Evolutionary conservation across 1,140 invertebrate genomes (phyloP), one percentile per base, ranked within the genome.

Genomic region (Aphelinus atriplicis): DNA sequence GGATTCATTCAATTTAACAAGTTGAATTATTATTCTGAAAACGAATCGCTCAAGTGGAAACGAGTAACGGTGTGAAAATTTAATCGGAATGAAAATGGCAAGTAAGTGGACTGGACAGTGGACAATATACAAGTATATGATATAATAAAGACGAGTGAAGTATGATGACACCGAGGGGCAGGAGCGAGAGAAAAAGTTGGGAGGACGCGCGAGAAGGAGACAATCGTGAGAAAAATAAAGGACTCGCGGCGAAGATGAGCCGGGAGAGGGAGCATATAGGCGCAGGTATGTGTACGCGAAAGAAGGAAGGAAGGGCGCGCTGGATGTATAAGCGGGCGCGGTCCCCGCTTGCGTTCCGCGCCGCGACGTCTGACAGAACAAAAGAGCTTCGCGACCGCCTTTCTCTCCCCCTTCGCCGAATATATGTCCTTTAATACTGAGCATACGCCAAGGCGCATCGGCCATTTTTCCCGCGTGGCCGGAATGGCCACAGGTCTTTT

Each of bases 301-400:
- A 26, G 26, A 62, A 70, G 9, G 71, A 58, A 65, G 55, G 64
- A 65, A 77, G 60, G 56, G 47, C 0, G 10, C 4, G 43, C 3
- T 48, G 74, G 68, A 77, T 80, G 66, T 77, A 53, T 53, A 77
- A 80, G 66, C 78, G 77, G 80, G 78, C 79, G 83, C 81, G 80
- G 58, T 62, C 5, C 42, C 9, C 5, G 60, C 56, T 7, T 26
- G 76, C 77, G 79, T 84, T 85, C 78, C 81, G 80, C 82, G 80
- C 83, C 84, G 75, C 79, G 80, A 85, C 81, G 79, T 86, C 86
- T 88, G 87, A 87, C 87, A 88, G 86, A 86, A 88, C 86, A 88
- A 88, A 87, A 87, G 86, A 83, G 82, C 84, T 7, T 56, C 86
- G 85, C 86, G 85, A 85, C 85, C 83, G 78, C 43, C 64, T 61